Evolutionary conservation across 1,140 invertebrate genomes (phyloP).

Genomic region (Nasonia longicornis): DNA sequence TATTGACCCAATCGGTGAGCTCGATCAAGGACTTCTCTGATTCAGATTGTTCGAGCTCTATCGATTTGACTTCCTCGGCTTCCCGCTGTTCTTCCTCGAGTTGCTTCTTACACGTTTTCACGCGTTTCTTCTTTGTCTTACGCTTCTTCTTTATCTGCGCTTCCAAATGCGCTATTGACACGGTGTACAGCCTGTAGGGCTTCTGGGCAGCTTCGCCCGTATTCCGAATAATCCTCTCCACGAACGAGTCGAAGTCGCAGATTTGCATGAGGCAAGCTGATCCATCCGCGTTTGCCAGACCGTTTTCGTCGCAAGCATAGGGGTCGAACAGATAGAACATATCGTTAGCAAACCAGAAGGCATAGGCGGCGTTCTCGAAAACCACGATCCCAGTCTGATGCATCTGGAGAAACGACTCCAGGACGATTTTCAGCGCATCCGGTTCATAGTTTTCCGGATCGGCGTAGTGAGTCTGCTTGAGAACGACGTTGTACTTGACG

Average conservation of each 20-base stretch:
- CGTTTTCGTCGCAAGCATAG: constrained; percentile 61
- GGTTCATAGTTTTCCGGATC: constrained; percentile 53
- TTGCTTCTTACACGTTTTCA: constrained; percentile 10
- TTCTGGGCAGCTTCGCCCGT: constrained; percentile 46
- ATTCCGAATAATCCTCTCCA: constrained; percentile 55
- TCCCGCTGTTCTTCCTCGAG: constrained; percentile 6
- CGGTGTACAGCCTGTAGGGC: constrained; percentile 56
- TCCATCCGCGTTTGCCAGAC: constrained; percentile 48
- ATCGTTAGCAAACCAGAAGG: constrained; percentile 57
- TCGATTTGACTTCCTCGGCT: background rate
- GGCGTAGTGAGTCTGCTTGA: constrained; percentile 55
- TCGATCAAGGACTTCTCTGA: constrained; percentile 57
- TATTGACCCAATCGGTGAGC: constrained; percentile 52
- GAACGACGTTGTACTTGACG: constrained; percentile 55
- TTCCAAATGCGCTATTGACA: constrained; percentile 59
- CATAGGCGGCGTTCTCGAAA: constrained; percentile 57
- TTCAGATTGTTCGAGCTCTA: background rate
- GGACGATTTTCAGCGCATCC: constrained; percentile 45
- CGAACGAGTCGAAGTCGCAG: constrained; percentile 48
- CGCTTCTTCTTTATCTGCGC: constrained; percentile 39
- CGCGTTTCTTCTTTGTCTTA: constrained; percentile 21
- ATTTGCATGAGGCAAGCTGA: constrained; percentile 57
- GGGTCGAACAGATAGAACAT: constrained; percentile 62
- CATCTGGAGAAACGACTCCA: constrained; percentile 53
- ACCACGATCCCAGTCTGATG: constrained; percentile 61